Evolutionary conservation across 2,888 invertebrate species (phyloP), one percentile per base, ranked within the genome.

Genomic region (Tipula unca): DNA sequence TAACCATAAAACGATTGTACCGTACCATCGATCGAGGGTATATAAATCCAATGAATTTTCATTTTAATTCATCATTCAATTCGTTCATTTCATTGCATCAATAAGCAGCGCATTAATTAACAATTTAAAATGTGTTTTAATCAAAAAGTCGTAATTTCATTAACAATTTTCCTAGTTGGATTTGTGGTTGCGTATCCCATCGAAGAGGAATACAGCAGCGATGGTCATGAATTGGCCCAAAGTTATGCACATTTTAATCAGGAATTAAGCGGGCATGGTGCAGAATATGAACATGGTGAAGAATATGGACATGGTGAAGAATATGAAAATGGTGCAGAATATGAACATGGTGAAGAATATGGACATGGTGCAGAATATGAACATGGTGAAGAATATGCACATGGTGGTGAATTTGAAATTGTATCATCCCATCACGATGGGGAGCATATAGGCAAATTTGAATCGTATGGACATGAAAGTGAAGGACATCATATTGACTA

Each of bases 231-330:
- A 54, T 83, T 85, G 35, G 83, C 85, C 32, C 39, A 85, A 54
- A 85, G 85, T 85, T 85, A 85, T 85, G 82, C 85, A 29, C 85
- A 85, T n/a, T 85, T 86, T 82, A 85, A 85, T 85, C 85, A 85
- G 84, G 36, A 85, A 36, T 14, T 85, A 29, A 54, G 32, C 3
- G 85, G 54, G 54, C 29, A 48, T 48, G 14, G 84, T 85, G 85
- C 17, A 20, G 42, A 36, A 25, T 10, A 29, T 29, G 85, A 20
- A 85, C 29, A 85, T 14, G 85, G 83, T 85, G 85, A 17, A 13
- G 42, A 35, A 25, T 17, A 29, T 29, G 85, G 29, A 48, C 29
- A 48, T n/a, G n/a, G 29, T 85, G 85, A 13, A 42, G 10, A 39
- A 14, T 84, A 85, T 69, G 85, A 35, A 14, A 39, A 83, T 6